These are phyloP conservation scores for Orius insidiosus DNA, from an alignment of 1,140 invertebrate species.

Conservation along the genomic window DNA sequence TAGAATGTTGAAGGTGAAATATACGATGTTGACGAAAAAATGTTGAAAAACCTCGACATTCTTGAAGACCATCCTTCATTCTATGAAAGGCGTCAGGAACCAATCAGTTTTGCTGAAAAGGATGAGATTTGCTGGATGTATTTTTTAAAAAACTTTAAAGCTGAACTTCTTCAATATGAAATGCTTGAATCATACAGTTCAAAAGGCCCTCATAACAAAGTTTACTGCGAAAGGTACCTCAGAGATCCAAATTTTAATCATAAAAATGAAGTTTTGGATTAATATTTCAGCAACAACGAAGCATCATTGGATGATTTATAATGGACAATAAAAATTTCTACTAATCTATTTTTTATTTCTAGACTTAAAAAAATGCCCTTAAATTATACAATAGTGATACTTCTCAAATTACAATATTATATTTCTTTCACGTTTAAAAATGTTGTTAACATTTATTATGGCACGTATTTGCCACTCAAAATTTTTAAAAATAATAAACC, in stretches of 20 bases:
- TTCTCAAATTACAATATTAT: background rate
- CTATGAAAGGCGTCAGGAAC: constrained; percentile 46
- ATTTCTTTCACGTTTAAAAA: constrained; percentile 1
- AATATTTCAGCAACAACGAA: constrained; percentile 15
- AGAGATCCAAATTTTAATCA: constrained; percentile 36
- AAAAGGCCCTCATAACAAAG: constrained; percentile 42
- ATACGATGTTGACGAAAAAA: constrained; percentile 66
- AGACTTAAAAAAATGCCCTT: constrained; percentile 15
- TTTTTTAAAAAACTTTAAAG: constrained; percentile 55
- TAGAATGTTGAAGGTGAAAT: constrained; percentile 57
- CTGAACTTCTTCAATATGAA: constrained; percentile 41
- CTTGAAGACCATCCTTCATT: constrained; percentile 74
- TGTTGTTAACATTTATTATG: constrained; percentile 15
- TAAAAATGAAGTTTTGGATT: constrained; percentile 24
- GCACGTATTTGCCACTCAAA: constrained; percentile 11
- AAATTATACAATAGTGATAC: constrained; percentile 16
- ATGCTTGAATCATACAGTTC: constrained; percentile 46
- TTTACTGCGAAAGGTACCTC: constrained; percentile 56
- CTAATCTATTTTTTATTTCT: constrained; percentile 10
- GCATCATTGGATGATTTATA: constrained; percentile 14
- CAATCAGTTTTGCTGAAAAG: constrained; percentile 26
- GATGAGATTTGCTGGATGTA: constrained; percentile 51
- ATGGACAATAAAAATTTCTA: too few species aligned
- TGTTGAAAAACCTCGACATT: constrained; percentile 58
- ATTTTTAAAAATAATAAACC: background rate